These are phyloP conservation scores for Nothoprocta perdicaria DNA, from an alignment of 2,113 vertebrate genomes.

Conservation along the genomic window DNA sequence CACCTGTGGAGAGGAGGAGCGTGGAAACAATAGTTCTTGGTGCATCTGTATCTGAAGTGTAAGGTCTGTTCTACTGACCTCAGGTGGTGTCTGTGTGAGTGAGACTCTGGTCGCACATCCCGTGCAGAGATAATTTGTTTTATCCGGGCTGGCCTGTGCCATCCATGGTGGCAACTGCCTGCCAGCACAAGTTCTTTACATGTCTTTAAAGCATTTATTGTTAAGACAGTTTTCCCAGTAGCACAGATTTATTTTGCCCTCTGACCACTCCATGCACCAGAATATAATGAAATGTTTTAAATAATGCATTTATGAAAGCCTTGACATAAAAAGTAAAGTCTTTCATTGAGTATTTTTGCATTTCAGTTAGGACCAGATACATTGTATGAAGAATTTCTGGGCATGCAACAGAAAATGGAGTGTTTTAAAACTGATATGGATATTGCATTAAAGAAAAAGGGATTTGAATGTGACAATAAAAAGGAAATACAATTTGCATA, in stretches of 20 bases:
- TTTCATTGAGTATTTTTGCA: not conserved
- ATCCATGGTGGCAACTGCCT: accelerated
- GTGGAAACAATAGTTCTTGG: not conserved
- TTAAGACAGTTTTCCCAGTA: not conserved
- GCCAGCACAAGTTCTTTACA: not conserved
- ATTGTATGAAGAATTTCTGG: not conserved
- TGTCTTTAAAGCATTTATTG: not conserved
- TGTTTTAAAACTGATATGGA: not conserved
- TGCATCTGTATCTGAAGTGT: not conserved
- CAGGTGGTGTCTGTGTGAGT: not conserved
- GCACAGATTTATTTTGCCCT: not conserved
- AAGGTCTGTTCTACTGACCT: not conserved
- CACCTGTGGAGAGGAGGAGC: accelerated
- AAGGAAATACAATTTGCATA: not conserved
- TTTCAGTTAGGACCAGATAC: not conserved
- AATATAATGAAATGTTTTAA: not conserved
- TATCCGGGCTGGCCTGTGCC: not conserved
- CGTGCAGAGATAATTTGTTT: not conserved
- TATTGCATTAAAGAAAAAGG: not conserved
- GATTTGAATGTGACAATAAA: not conserved
- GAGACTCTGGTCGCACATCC: not conserved
- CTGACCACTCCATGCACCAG: not conserved
- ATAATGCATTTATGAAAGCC: not conserved
- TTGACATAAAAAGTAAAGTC: not conserved
- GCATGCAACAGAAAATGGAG: not conserved